phyloP scores from a whole-genome alignment of 2,113 vertebrate genomes.

The Kobus ellipsiprymnus region DNA sequence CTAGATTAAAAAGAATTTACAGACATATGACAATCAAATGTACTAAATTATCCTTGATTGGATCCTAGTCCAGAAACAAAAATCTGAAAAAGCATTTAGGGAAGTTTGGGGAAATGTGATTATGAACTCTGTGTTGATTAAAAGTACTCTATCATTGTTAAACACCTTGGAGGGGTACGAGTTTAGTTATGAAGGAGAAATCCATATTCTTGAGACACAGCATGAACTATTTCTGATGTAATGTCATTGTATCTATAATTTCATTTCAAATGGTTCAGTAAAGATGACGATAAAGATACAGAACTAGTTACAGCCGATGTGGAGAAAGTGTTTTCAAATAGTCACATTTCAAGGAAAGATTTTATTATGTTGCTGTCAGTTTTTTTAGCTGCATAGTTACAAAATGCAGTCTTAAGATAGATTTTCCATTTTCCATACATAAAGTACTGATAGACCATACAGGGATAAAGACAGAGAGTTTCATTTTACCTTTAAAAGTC shows the following conservation, averaged over 20 bases:
- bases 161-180: neutral
- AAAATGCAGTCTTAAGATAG: neutral
- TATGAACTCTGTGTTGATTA: neutral
- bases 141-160: neutral
- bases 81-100: neutral
- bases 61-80: neutral
- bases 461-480: neutral
- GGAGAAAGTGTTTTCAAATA: neutral
- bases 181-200: neutral
- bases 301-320: neutral
- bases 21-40: neutral
- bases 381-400: neutral
- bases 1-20: neutral
- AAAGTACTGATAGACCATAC: neutral
- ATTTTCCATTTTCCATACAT: neutral
- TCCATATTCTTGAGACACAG: neutral
- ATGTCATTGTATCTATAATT: neutral
- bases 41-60: neutral
- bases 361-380: neutral
- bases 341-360: neutral
- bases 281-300: neutral
- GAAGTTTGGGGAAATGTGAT: neutral
- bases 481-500: neutral
- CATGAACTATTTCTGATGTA: neutral
- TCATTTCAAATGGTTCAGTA: neutral